Base-by-base conservation (phyloP, 2,113 vertebrate species). In the Anoplopoma fimbria region DNA sequence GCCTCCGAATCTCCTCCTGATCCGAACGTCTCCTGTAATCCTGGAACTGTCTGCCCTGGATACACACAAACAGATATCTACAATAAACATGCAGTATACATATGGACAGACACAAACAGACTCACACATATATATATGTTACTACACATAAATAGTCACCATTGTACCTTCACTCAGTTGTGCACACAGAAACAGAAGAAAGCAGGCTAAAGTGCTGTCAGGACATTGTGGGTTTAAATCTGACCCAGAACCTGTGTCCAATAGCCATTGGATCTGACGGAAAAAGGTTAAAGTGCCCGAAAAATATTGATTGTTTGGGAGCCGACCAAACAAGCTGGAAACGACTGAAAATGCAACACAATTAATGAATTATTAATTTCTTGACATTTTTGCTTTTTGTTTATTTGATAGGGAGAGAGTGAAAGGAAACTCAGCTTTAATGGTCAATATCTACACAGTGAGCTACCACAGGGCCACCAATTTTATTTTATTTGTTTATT, bases 41-140 rank as follows among this genome's bases (percentile, higher is more conserved):
- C 88, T 95, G 94, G 83, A 97, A 95, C 90, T 96, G 95, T 49
- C 58, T 40, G 9, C 92, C 95, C 98, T 89, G 81, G 49, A 89
- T 4, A 63, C 63, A 84, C 62, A 63, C 61, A 87, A 5, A 69
- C 31, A 69, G 6, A 87, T 29, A 42, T 7, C 3, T 34, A 17
- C 45, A 15, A 57, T 6, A 29, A 17, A n/a, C 0, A 62, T 14
- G 17, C 7, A 19, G 49, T 10, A 9, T 8, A 31, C 8, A 36
- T 7, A 29, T 3, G 6, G 3, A 55, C 17, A 51, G 15, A 77
- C 42, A 12, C 19, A 19, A 34, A 19, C 15, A 47, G 13, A 23
- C 42, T 33, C 45, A 23, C 9, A 65, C 23, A 40, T 15, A 2
- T 27, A 40, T 15, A 2, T 27, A 27, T 27, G 36, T 15, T 14